These are phyloP conservation scores for Falco peregrinus DNA, from an alignment of 2,797 vertebrate genomes.

Conservation along the genomic window DNA sequence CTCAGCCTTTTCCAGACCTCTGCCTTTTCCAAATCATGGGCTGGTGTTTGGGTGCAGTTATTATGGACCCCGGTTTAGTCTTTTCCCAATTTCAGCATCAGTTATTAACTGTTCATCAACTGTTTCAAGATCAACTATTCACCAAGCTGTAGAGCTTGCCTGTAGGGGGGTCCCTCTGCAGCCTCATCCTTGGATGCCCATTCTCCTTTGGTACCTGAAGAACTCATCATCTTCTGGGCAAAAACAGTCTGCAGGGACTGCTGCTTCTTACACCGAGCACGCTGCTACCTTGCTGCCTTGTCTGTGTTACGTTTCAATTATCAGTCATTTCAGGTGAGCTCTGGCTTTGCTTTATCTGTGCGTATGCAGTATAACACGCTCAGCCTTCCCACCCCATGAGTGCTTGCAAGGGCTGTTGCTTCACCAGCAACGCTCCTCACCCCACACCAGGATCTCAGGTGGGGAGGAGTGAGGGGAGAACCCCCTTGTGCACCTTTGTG, in stretches of 20 bases:
- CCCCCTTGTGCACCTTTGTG: accelerated
- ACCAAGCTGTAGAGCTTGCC: background rate
- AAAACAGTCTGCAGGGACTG: background rate
- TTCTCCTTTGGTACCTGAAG: background rate
- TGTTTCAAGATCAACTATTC: background rate
- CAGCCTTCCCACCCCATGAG: background rate
- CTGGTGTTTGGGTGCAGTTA: background rate
- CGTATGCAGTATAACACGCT: accelerated
- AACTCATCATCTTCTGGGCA: background rate
- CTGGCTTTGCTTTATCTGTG: background rate
- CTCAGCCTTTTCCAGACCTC: background rate
- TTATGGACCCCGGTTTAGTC: background rate
- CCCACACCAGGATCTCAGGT: accelerated
- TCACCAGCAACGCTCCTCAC: accelerated
- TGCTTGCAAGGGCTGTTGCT: background rate
- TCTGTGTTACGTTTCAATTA: background rate
- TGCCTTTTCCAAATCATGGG: background rate
- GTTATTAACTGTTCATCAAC: accelerated
- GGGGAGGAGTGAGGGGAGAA: background rate
- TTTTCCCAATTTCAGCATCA: background rate
- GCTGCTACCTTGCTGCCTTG: background rate
- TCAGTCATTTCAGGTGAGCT: background rate
- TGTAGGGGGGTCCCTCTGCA: background rate
- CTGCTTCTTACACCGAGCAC: background rate
- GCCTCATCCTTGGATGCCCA: background rate